phyloP scores from a whole-genome alignment of 2,797 vertebrate genomes.

The Philypnodon macrostomus region DNA sequence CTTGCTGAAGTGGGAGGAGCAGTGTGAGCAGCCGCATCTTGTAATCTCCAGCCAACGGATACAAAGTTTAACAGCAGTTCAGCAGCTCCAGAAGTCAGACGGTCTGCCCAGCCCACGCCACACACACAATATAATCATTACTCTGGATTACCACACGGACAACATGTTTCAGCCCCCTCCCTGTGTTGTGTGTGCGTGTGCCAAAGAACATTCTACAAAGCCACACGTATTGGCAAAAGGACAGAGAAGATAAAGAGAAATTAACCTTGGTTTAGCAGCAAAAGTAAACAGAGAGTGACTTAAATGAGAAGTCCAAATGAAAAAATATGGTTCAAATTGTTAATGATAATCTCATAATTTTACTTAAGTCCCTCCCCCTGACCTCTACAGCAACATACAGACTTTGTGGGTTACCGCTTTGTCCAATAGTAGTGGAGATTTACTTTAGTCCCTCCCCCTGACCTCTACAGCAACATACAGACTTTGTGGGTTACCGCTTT shows the following conservation, averaged over 20 bases:
- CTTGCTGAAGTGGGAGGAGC: constrained; percentile 70
- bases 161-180: neutral
- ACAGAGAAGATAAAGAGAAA: neutral
- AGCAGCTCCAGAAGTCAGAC: constrained; percentile 19
- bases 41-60: constrained; percentile 71
- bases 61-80: constrained; percentile 39
- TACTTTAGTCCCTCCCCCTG: no score
- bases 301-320: no score
- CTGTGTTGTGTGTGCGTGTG: neutral
- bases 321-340: no score
- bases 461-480: no score
- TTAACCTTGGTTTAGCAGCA: no score
- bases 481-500: no score
- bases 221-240: neutral
- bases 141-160: constrained; percentile 1
- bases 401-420: no score
- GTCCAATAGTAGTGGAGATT: no score
- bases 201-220: neutral
- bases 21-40: constrained; percentile 59
- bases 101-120: neutral
- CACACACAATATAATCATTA: constrained; percentile 16
- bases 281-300: no score
- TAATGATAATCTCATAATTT: no score
- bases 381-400: no score
- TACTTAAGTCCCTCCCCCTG: no score